Conservation (phyloP, 92 coral and sea anemone species). For the Phenganax stokvisi region DNA sequence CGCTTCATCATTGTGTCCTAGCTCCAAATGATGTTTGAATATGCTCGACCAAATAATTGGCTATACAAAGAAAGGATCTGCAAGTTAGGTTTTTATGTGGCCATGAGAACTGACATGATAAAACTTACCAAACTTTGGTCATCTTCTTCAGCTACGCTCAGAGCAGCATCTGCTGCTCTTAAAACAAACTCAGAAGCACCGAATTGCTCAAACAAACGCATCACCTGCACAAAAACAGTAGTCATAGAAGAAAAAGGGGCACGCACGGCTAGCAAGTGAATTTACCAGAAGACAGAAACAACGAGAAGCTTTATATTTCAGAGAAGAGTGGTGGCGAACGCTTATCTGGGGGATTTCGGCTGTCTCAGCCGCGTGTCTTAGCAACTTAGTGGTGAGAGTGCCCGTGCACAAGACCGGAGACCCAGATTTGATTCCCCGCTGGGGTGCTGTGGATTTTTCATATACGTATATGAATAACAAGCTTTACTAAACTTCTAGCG, state of each 20-base stretch:
- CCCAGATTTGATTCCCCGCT: too few species aligned
- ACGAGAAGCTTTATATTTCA: neutral
- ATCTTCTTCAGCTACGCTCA: constrained; percentile 64
- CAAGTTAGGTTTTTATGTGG: neutral
- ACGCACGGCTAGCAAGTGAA: neutral
- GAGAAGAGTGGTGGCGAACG: too few species aligned
- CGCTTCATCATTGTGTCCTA: constrained; percentile 81
- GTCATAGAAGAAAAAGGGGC: neutral
- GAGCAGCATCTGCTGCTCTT: constrained; percentile 68
- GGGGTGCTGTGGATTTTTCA: too few species aligned
- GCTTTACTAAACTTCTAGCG: too few species aligned
- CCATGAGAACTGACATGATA: neutral
- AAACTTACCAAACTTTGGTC: constrained; percentile 80
- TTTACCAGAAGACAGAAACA: neutral
- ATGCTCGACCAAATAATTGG: constrained; percentile 93
- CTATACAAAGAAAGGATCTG: constrained; percentile 41
- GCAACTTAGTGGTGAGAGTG: too few species aligned
- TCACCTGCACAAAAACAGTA: constrained; percentile 50
- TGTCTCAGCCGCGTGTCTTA: too few species aligned
- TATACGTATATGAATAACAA: too few species aligned
- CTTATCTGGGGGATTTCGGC: too few species aligned
- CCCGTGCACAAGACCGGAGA: too few species aligned
- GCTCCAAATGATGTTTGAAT: constrained; percentile 90
- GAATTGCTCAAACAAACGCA: constrained; percentile 95
- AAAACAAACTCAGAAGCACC: constrained; percentile 84